Evolutionary conservation across 1,140 invertebrate species (phyloP), one percentile per base, ranked within the genome.

Genomic region (Amphibalanus amphitrite): DNA sequence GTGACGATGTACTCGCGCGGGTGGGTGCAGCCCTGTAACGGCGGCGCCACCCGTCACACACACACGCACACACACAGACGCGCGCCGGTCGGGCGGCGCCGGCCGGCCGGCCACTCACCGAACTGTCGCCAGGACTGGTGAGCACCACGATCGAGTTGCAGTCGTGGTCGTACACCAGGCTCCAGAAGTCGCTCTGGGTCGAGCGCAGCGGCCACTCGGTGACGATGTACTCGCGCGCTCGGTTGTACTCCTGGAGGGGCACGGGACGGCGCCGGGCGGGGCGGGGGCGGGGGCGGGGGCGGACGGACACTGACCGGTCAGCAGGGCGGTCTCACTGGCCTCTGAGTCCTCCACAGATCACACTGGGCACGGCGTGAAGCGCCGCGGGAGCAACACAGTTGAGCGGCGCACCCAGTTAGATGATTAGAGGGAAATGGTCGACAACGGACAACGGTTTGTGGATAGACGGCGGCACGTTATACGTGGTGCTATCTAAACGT

Each of bases 1-100:
- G 96, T 98, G 6, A 97, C 93, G 69, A 97, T 96, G 81, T 96
- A 98, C 78, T 97, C 94, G 67, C 92, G 84, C 25, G 93, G 92
- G 78, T 96, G 92, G 25, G 92, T 95, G 78, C 98, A 98, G 69
- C 96, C 95, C 92, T 96, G 89, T 69, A 81, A 64, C 78, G 77
- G 67, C 75, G 76, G 72, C 64, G 26, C 4, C 3, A 77, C 80
- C 70, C 77, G 78, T 28, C 74, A 75, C 69, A 79, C 78, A 29
- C 79, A 78, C 69, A 80, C 47, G 25, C 47, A 59, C 47, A 59
- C 47, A 59, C 47, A 59, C 47, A 59, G 13, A 59, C 47, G n/a
- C n/a, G n/a, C n/a, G n/a, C n/a, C n/a, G n/a, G n/a, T n/a, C n/a
- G n/a, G n/a, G n/a, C n/a, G n/a, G n/a, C n/a, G n/a, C n/a, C n/a